Conservation (phyloP, 2,797 vertebrate genomes). For the Ataeniobius toweri region DNA sequence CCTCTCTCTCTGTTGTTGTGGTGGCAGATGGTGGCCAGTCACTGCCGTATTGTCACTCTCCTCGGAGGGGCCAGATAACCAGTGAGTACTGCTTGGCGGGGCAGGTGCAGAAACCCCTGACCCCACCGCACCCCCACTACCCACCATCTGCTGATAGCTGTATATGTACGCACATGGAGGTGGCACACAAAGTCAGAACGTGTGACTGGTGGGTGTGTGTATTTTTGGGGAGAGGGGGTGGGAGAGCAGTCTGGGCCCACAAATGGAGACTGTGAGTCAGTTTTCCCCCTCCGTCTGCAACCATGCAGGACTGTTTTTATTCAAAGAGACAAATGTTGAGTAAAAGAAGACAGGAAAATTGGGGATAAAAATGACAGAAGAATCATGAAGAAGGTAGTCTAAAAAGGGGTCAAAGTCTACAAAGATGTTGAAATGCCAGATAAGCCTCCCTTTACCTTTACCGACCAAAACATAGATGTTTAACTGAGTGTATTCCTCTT, state of each 20-base stretch:
- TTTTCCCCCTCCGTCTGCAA: constrained; percentile 32
- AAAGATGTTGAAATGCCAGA: constrained; percentile 9
- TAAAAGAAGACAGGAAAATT: constrained; percentile 7
- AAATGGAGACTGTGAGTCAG: constrained; percentile 61
- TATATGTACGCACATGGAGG: constrained; percentile 34
- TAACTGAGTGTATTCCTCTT: constrained; percentile 18
- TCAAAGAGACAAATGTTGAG: constrained; percentile 8
- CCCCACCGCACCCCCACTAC: constrained; percentile 79
- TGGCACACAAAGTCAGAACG: constrained; percentile 42
- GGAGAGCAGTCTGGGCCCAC: constrained; percentile 22
- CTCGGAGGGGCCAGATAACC: constrained; percentile 82
- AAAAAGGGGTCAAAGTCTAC: constrained; percentile 2
- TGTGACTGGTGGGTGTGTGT: constrained; percentile 15
- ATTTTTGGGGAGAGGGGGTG: background rate
- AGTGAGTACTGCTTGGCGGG: constrained; percentile 79
- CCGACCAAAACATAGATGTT: constrained; percentile 1
- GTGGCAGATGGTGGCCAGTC: constrained; percentile 86
- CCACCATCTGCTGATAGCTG: constrained; percentile 67
- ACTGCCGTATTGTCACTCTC: constrained; percentile 88
- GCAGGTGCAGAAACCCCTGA: constrained; percentile 87
- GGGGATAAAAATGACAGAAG: constrained; percentile 8
- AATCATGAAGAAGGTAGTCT: constrained; percentile 16
- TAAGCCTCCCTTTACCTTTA: constrained; percentile 4
- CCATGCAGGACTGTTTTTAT: constrained; percentile 28
- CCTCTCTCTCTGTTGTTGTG: constrained; percentile 67